Evolutionary conservation across 1,140 invertebrate genomes (phyloP).

Genomic region (Drosophila kikkawai): DNA sequence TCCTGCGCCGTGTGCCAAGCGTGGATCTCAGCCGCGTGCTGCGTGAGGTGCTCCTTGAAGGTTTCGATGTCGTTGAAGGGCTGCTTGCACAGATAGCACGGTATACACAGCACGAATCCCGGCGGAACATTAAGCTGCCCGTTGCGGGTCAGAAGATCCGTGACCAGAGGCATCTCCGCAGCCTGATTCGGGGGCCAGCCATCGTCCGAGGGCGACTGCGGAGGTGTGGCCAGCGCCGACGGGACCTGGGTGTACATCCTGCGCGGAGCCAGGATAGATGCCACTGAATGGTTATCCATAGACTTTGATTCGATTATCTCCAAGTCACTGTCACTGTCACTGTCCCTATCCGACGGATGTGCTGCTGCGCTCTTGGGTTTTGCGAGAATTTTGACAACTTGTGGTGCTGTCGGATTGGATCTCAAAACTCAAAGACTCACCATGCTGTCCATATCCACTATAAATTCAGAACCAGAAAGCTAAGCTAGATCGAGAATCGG

Average conservation of each 20-base stretch:
- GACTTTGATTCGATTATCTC: neutral
- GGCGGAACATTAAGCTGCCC: neutral
- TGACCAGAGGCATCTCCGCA: conserved; percentile 21
- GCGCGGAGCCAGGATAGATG: too few species aligned
- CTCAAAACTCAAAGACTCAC: neutral
- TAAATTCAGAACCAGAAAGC: neutral
- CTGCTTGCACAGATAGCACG: conserved; percentile 58
- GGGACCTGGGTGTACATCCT: conserved; percentile 5
- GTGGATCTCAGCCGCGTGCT: conserved; percentile 33
- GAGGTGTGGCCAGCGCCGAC: conserved; percentile 32
- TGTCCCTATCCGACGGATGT: neutral
- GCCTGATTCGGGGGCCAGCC: neutral
- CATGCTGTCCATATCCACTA: too few species aligned
- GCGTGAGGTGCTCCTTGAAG: conserved; percentile 42
- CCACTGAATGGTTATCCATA: neutral
- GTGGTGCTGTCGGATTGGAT: neutral
- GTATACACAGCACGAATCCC: conserved; percentile 35
- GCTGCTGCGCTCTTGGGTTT: neutral
- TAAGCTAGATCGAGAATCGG: neutral
- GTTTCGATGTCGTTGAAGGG: conserved; percentile 38
- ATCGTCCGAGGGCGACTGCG: conserved; percentile 30
- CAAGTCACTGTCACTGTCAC: conserved; percentile 10
- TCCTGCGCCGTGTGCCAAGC: conserved; percentile 5
- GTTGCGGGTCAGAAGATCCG: conserved; percentile 11
- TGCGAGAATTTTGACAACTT: neutral